phyloP scores from a whole-genome alignment of 1,140 invertebrate species.

The Apis dorsata region DNA sequence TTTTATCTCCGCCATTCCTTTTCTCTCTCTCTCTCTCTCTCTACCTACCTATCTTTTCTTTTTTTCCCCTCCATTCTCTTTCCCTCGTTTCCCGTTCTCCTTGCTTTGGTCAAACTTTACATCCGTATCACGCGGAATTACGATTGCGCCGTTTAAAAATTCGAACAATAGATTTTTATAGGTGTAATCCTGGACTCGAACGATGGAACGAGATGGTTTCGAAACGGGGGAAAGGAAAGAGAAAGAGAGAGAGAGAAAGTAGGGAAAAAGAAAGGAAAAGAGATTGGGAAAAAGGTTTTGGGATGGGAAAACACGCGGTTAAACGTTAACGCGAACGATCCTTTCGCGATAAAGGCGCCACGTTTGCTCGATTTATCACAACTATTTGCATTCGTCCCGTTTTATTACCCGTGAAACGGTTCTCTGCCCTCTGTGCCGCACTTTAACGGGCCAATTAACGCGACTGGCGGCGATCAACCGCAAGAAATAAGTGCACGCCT shows the following conservation, averaged over 20 bases:
- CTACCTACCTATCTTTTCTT: too few relatives aligned
- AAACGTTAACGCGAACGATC: conserved; percentile 26
- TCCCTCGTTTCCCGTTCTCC: not conserved
- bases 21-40: not conserved
- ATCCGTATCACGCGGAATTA: conserved; percentile 2
- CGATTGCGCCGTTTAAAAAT: conserved; percentile 7
- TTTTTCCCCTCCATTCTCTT: not conserved
- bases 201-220: too few relatives aligned
- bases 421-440: too few relatives aligned
- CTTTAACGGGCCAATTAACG: conserved; percentile 57
- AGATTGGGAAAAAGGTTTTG: not conserved
- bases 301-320: not conserved
- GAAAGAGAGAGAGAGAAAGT: not conserved
- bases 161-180: conserved; percentile 39
- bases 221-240: too few relatives aligned
- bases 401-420: conserved; percentile 28
- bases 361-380: conserved; percentile 11
- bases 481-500: conserved; percentile 26
- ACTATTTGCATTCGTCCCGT: conserved; percentile 10
- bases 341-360: conserved; percentile 11
- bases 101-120: not conserved
- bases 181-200: not conserved
- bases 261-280: too few relatives aligned
- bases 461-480: conserved; percentile 11
- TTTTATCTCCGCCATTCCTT: not conserved